Conservation (phyloP, 2,888 invertebrate genomes). For the Clivina fossor region DNA sequence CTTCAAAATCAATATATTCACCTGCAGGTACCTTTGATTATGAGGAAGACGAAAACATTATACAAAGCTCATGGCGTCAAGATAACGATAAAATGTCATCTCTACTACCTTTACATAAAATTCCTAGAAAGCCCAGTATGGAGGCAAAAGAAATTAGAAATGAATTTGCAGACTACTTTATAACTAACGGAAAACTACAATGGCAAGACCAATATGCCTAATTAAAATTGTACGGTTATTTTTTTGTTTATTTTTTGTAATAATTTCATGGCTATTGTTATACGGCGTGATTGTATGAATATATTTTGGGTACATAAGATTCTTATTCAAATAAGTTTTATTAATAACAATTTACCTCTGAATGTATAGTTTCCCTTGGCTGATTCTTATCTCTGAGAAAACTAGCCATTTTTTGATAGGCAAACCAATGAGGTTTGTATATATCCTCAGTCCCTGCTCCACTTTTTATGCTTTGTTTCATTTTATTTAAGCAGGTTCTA, state of each 20-base stretch:
- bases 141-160: conserved; percentile 27
- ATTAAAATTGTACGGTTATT: too few species aligned
- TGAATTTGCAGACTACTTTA: conserved; percentile 32
- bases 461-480: conserved; percentile 36
- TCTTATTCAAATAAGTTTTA: neutral
- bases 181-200: conserved; percentile 18
- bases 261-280: too few species aligned
- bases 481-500: conserved; percentile 51
- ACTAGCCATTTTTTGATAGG: conserved; percentile 53
- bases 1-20: conserved; percentile 36
- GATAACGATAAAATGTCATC: conserved; percentile 5
- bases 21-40: conserved; percentile 40
- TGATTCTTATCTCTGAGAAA: conserved; percentile 50
- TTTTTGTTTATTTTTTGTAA: too few species aligned
- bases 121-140: conserved; percentile 32
- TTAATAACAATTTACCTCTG: conserved; percentile 3
- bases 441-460: conserved; percentile 36
- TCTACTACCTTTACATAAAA: conserved; percentile 16
- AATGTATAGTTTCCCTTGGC: conserved; percentile 7
- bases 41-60: conserved; percentile 36
- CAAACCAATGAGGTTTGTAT: conserved; percentile 55
- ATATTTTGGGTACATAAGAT: too few species aligned
- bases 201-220: conserved; percentile 31
- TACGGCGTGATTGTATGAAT: too few species aligned
- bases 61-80: conserved; percentile 38